Evolutionary conservation across 2,888 invertebrate genomes (phyloP), one percentile per base, ranked within the genome.

Genomic region (Lepas anatifera): DNA sequence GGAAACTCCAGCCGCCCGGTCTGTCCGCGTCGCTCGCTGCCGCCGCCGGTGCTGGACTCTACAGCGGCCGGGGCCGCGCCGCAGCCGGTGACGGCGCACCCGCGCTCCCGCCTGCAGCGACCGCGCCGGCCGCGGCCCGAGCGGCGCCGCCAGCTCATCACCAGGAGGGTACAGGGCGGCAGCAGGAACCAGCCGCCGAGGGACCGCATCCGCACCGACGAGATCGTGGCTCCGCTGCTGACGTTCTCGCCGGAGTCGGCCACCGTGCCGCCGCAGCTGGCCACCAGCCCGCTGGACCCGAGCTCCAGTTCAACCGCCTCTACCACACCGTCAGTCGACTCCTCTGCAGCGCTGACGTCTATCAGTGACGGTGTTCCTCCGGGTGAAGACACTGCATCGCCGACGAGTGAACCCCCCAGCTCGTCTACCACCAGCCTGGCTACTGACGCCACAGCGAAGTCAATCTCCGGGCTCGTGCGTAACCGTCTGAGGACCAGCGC

Each of bases 1-100:
- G 58, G 58, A 1, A 58, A 58, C 35, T 18, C 58, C 32, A 58
- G 32, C 18, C 58, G 58, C 1, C 32, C n/a, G 7, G 35, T 69
- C n/a, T 74, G 73, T 46, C 67, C 68, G 35, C 70, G 72, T 7
- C 72, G 74, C n/a, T 72, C 74, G 13, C 70, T 73, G 72, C 72
- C 73, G 22, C 69, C 74, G 37, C 68, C 74, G 0, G n/a, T n/a
- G n/a, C n/a, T n/a, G n/a, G n/a, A n/a, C n/a, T n/a, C n/a, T n/a
- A n/a, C n/a, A n/a, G 74, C 72, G 3, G 70, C 71, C 7, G 68
- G 74, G 25, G 68, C 72, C 22, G 63, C 73, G 18, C 39, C 32
- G 7, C 32, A 22, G 58, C 25, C 58, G 32, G 18, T 32, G 4
- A 22, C 52, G 27, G 13, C 13, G 27, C 50, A 10, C 50, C 25